phyloP scores from a whole-genome alignment of 2,113 vertebrate species.

The Columba livia region DNA sequence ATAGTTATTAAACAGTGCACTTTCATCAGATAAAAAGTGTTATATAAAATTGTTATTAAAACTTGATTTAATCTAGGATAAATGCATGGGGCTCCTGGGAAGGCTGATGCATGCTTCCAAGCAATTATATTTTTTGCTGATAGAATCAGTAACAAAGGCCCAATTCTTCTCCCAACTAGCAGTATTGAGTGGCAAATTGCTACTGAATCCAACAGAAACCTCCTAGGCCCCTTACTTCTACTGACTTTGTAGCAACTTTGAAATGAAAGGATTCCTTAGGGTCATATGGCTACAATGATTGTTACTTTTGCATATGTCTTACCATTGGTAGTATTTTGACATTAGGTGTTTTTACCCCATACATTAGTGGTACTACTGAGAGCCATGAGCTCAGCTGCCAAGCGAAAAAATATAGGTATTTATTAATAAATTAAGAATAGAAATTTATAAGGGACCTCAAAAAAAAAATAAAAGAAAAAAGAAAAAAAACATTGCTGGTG shows the following conservation, averaged over 20 bases:
- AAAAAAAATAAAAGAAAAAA: neutral
- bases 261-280: neutral
- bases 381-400: neutral
- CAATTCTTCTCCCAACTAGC: neutral
- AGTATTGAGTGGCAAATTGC: neutral
- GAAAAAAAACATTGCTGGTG: neutral
- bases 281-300: neutral
- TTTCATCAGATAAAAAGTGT: neutral
- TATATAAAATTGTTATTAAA: neutral
- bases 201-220: neutral
- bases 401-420: neutral
- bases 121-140: neutral
- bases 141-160: neutral
- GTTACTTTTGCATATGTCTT: neutral
- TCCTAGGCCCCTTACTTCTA: neutral
- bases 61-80: neutral
- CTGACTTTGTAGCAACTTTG: neutral
- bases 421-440: neutral
- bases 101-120: neutral
- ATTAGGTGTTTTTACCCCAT: accelerated
- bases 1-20: neutral
- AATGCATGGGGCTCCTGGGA: neutral
- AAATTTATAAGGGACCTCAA: neutral
- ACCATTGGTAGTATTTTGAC: neutral
- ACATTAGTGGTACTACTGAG: neutral